Evolutionary conservation across 2,888 invertebrate species (phyloP).

Genomic region (Scelioninae gen. 2): DNA sequence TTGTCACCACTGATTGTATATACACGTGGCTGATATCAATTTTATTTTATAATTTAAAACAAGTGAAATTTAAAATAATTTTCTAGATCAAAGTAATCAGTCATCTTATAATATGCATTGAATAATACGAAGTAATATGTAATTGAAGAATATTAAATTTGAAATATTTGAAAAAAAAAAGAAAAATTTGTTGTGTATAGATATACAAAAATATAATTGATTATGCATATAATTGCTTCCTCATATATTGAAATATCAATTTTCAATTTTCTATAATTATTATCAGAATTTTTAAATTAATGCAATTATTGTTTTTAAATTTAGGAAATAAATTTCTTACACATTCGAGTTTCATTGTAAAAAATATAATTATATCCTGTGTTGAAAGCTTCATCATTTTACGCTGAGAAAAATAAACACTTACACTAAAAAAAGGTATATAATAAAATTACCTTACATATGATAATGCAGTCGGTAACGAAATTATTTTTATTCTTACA

Average conservation of each 20-base stretch:
- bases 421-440: too few relatives aligned
- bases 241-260: slow-evolving; percentile 17
- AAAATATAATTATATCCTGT: too few relatives aligned
- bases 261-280: too few relatives aligned
- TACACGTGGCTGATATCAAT: slow-evolving; percentile 22
- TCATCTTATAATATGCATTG: slow-evolving; percentile 10
- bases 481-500: too few relatives aligned
- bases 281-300: too few relatives aligned
- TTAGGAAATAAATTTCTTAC: too few relatives aligned
- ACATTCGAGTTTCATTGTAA: too few relatives aligned
- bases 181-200: slow-evolving; percentile 40
- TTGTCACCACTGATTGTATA: slow-evolving; percentile 38
- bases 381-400: too few relatives aligned
- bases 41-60: slow-evolving; percentile 5
- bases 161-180: slow-evolving; percentile 35
- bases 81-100: slow-evolving; percentile 1
- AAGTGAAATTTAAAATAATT: slow-evolving; percentile 10
- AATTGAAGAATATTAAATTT: slow-evolving; percentile 41
- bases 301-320: too few relatives aligned
- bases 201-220: slow-evolving; percentile 17
- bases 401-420: too few relatives aligned
- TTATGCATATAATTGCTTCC: slow-evolving; percentile 1
- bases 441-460: too few relatives aligned
- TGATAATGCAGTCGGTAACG: too few relatives aligned
- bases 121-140: slow-evolving; percentile 25